phyloP scores from a whole-genome alignment of 2,797 vertebrate species.

The Netta rufina region DNA sequence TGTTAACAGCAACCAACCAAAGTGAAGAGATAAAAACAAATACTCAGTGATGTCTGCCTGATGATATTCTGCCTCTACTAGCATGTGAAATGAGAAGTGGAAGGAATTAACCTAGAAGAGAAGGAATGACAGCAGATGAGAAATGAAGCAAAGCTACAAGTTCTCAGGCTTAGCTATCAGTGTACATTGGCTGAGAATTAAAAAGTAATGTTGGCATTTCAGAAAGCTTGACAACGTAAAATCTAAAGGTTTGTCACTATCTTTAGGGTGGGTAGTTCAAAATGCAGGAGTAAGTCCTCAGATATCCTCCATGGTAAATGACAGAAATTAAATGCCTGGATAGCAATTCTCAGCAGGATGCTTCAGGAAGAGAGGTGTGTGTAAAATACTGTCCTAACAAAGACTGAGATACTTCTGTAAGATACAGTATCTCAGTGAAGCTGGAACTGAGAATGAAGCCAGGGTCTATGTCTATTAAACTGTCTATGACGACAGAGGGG shows the following conservation, averaged over 20 bases:
- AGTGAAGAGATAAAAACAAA: conserved; percentile 57
- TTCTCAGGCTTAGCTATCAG: conserved; percentile 19
- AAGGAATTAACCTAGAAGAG: conserved; percentile 61
- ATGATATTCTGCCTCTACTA: conserved; percentile 33
- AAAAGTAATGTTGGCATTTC: conserved; percentile 4
- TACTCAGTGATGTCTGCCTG: conserved; percentile 35
- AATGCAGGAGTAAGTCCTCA: not conserved
- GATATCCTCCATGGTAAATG: not conserved
- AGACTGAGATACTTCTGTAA: not conserved
- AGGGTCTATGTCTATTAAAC: not conserved
- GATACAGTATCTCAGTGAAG: not conserved
- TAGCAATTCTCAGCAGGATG: not conserved
- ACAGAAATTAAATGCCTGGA: not conserved
- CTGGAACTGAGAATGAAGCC: not conserved
- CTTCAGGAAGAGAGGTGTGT: not conserved
- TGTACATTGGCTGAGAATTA: not conserved
- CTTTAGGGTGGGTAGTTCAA: not conserved
- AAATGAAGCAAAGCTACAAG: conserved; percentile 46
- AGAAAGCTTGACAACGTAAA: not conserved
- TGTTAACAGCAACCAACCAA: conserved; percentile 19
- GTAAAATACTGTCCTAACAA: not conserved
- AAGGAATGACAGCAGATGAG: conserved; percentile 43
- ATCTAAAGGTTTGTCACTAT: not conserved
- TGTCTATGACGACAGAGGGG: not conserved
- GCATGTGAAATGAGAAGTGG: conserved; percentile 42